phyloP scores from a whole-genome alignment of 2,113 vertebrate species.

The Cricetomys ansorgei region DNA sequence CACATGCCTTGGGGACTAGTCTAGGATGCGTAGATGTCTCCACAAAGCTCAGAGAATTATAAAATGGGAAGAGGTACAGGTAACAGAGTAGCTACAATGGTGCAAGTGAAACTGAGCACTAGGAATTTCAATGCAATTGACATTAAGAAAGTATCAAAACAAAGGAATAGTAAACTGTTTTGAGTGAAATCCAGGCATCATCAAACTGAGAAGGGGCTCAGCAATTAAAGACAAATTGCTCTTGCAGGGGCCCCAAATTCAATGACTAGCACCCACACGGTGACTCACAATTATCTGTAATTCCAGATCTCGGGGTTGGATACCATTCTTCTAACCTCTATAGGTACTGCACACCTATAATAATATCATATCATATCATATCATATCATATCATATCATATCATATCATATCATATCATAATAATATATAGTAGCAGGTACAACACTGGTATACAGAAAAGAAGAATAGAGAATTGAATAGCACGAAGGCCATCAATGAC shows the following conservation, averaged over 20 bases:
- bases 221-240: not conserved
- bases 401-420: no score
- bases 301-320: not conserved
- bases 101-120: not conserved
- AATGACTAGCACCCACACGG: not conserved
- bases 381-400: no score
- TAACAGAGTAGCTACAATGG: not conserved
- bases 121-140: not conserved
- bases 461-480: not conserved
- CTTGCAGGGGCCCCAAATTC: not conserved
- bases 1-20: not conserved
- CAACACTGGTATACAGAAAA: not conserved
- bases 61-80: not conserved
- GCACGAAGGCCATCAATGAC: not conserved
- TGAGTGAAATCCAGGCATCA: not conserved
- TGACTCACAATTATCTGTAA: not conserved
- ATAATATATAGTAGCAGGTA: no score
- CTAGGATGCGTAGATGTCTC: not conserved
- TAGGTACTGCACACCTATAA: no score
- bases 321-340: no score
- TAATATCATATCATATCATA: no score
- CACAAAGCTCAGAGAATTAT: not conserved
- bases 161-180: not conserved
- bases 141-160: not conserved
- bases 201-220: not conserved